Base-by-base conservation (phyloP, 92 coral and sea anemone species). In the Palythoa grandiflora region DNA sequence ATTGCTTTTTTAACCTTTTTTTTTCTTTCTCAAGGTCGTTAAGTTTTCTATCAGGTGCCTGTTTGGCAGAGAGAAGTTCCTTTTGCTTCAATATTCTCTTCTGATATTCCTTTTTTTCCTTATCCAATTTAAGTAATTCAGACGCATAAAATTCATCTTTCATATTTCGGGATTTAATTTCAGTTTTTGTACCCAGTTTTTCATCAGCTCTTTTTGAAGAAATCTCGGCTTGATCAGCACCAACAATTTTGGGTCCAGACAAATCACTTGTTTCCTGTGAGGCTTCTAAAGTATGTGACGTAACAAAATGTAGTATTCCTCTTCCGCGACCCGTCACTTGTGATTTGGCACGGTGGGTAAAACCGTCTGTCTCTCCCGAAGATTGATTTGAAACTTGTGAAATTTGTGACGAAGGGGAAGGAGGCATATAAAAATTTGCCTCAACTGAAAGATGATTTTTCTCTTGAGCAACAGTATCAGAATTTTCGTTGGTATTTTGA, bases 401-500 rank as follows among this genome's bases (percentile, higher is more conserved):
- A 20, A 44, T 65, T 10, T 81, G 86, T 6, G 76, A 81, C 6
- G 86, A 74, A 44, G 86, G 86, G n/a, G 86, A 1, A 48, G 86
- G 86, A 48, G 86, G 86, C 63, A 81, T 81, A 15, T 81, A 81
- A 57, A 17, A 47, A 38, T 66, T 63, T 47, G 75, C 13, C 61
- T 38, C 38, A 6, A 21, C 61, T 36, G 50, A 36, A 65, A 68
- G 3, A 63, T 6, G 20, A n/a, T 50, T 47, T 16, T 44, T 38
- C 63, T 63, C 60, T 19, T 39, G 59, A n/a, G 21, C 74, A 78
- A 40, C 59, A 53, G 13, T 8, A 38, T 17, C 44, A 65, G 20
- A 65, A 44, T 7, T 20, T 16, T 44, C 47, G 28, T 47, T 50
- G 2, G 17, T 21, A 19, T 59, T 44, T 80, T 40, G 74, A 65